Base-by-base conservation (phyloP, 2,888 invertebrate species). In the Phengaris alcon region DNA sequence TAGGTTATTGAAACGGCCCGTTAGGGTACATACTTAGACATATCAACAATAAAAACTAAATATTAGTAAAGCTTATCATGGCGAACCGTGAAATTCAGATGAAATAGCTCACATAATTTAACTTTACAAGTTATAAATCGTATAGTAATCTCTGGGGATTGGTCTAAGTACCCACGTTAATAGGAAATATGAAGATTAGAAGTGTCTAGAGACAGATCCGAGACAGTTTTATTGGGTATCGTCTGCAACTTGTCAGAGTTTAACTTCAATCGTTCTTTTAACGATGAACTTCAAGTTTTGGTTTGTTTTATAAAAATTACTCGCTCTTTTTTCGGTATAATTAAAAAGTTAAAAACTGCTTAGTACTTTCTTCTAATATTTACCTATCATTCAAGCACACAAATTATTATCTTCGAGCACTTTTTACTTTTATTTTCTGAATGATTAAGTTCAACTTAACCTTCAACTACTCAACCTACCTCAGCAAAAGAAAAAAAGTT, bases 91-190 rank as follows among this genome's bases (percentile, higher is more conserved):
- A 35, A 64, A 44, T 59, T 64, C 64, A 13, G 13, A 35, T 12
- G 4, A 35, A 35, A 35, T 35, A 35, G 35, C 12, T 13, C 22
- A 10, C 54, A 54, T 52, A 72, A 22, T 72, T 72, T 54, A 72
- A 72, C 15, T 72, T 44, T 51, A 6, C 0, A 72, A 72, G 54
- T 22, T 35, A 12, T 13, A 52, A 72, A 52, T 72, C 54, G 52
- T 15, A 72, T 70, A 13, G 13, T n/a, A 80, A 68, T 15, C n/a
- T 57, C 48, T 6, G 68, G 22, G 6, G 44, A 68, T 70, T 75
- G 13, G 68, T n/a, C 51, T 64, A 76, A 78, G 74, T 68, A 22
- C 64, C 35, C 64, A 74, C 69, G 54, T 68, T 69, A 69, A 48
- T 64, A 68, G 51, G 51, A 74, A 52, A 54, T 68, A 51, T 74